Evolutionary conservation across 92 coral and sea anemone species (phyloP), one percentile per base, ranked within the genome.

Genomic region (Actinostola sp.): DNA sequence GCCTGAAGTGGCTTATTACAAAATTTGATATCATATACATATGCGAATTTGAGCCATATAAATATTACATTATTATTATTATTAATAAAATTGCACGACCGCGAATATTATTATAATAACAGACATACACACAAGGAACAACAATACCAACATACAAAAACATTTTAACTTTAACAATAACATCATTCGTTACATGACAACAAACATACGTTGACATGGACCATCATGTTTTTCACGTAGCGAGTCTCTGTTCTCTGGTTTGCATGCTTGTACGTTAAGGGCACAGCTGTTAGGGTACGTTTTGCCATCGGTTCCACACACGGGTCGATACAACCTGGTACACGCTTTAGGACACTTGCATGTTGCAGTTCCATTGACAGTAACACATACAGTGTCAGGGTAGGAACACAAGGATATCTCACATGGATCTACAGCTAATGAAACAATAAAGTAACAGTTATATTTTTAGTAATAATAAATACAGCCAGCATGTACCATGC

Each of bases 201-300:
- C n/a, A 36, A 14, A 33, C 55, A 34, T 31, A 58, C 64, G 39
- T 51, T 55, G 19, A 31, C 87, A 82, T 0, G 77, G 71, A 28
- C 87, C 87, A 1, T 30, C 21, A 43, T 82, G 87, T 16, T 45
- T 39, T 21, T 59, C 71, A 10, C 23, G 28, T 46, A 68, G 78
- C 42, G 4, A 4, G 16, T 66, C 55, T 1, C 28, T 42, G 33
- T 54, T 48, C 23, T 84, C 76, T 43, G 76, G 73, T 53, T 84
- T 67, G 61, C 97, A 92, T 9, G 94, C 89, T 17, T 84, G 79
- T 9, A 84, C 89, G 43, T 77, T 56, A 80, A 57, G 39, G 15
- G 38, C 32, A 25, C 89, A 77, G 28, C 46, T 43, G 34, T 39
- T 83, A 32, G 73, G 25, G 29, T 86, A 86, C 1, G 74, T 81